Conservation (phyloP, 2,113 vertebrate species). For the Capra hircus region DNA sequence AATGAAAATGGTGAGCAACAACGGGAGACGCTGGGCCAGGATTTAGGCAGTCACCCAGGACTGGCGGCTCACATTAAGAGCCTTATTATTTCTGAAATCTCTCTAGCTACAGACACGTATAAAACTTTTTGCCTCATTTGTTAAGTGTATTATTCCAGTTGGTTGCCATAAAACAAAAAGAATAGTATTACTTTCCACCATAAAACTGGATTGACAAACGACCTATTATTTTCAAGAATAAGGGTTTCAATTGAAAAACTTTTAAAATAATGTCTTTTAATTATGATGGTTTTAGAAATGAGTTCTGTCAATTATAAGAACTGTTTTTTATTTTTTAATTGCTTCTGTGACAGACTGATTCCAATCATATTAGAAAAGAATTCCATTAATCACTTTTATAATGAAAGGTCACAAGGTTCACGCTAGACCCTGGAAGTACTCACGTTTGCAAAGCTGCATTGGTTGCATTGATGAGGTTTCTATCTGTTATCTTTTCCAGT, state of each 20-base stretch:
- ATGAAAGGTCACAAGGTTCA: neutral
- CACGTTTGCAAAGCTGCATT: slow-evolving; percentile 99
- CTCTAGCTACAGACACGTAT: neutral
- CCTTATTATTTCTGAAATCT: slow-evolving; percentile 16
- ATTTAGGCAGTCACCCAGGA: neutral
- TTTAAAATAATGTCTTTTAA: slow-evolving; percentile 9
- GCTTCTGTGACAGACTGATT: neutral
- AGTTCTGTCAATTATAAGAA: slow-evolving; percentile 2
- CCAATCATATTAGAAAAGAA: neutral
- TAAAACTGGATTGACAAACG: neutral
- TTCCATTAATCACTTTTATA: neutral
- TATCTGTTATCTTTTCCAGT: slow-evolving; percentile 96
- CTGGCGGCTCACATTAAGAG: neutral
- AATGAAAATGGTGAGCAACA: neutral
- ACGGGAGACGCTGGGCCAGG: neutral
- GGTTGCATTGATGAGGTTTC: slow-evolving; percentile 99
- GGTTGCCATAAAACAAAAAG: slow-evolving; percentile 3
- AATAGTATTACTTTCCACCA: neutral
- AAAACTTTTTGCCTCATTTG: neutral
- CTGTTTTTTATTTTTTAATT: neutral
- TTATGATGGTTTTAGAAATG: slow-evolving; percentile 11
- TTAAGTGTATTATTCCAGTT: neutral
- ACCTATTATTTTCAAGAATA: neutral
- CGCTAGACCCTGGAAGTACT: slow-evolving; percentile 61
- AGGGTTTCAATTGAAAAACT: slow-evolving; percentile 22